A percentile compares a stretch with the other conserved stretches of the same genome.
phyloP scores from a whole-genome alignment of 2,113 vertebrate species.

The Datnioides undecimradiatus region DNA sequence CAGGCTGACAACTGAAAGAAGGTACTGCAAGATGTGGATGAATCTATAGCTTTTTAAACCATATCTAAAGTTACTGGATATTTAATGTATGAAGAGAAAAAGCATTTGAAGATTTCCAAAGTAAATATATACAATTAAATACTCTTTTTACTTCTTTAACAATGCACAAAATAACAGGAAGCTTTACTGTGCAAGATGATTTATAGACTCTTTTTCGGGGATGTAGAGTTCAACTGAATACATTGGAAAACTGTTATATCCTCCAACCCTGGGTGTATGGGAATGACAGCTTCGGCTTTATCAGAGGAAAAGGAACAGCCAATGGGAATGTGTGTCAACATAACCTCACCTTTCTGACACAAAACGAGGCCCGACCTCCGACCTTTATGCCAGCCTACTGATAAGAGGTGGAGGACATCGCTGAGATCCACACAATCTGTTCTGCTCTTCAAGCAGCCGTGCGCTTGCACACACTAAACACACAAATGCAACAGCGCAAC shows the following conservation, averaged over 20 bases:
- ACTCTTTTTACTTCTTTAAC: not conserved
- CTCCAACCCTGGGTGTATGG: not conserved
- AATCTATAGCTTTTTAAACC: not conserved
- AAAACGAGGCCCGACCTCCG: conserved; percentile 32
- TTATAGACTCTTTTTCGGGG: not conserved
- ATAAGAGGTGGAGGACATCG: conserved; percentile 46
- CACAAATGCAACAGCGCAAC: not conserved
- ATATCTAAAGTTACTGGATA: not conserved
- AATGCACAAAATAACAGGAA: not conserved
- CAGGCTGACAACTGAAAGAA: no score
- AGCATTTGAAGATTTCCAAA: not conserved
- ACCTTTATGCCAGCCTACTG: conserved; percentile 41
- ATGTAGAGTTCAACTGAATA: not conserved
- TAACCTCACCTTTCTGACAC: conserved; percentile 44
- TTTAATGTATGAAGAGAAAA: not conserved
- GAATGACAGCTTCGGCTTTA: not conserved
- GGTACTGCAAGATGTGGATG: no score
- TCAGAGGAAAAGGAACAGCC: conserved; percentile 10
- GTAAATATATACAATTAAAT: not conserved
- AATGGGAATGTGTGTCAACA: conserved; percentile 34
- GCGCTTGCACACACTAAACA: conserved; percentile 10
- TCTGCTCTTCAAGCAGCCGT: not conserved
- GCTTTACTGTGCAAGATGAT: not conserved
- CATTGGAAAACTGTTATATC: not conserved
- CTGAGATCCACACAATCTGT: conserved; percentile 29